These are phyloP conservation scores for Meghimatium bilineatum DNA, from an alignment of 2,888 invertebrate genomes.

Conservation along the genomic window DNA sequence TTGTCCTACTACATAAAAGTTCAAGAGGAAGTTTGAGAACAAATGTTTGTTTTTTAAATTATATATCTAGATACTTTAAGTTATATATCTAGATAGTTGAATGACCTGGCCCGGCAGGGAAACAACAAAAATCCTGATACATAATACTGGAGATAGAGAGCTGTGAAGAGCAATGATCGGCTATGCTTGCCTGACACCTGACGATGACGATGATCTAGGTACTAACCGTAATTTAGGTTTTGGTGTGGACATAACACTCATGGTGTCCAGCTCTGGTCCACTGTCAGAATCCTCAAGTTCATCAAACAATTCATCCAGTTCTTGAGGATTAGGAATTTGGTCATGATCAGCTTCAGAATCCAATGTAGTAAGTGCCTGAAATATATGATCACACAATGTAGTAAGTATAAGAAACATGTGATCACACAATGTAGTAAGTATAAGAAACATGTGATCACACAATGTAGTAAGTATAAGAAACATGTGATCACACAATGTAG, in stretches of 20 bases:
- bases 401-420: slow-evolving; percentile 23
- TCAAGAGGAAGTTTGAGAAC: no score
- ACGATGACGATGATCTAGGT: no score
- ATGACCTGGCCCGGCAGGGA: no score
- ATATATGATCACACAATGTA: background rate
- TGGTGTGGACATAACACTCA: slow-evolving; percentile 97
- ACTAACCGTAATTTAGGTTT: slow-evolving; percentile 87
- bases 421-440: slow-evolving; percentile 12
- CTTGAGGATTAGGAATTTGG: slow-evolving; percentile 69
- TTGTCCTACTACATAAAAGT: no score
- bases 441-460: background rate
- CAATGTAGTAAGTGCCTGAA: slow-evolving; percentile 64
- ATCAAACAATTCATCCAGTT: slow-evolving; percentile 89
- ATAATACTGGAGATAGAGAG: no score
- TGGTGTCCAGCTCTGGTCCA: slow-evolving; percentile 92
- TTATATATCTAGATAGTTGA: no score
- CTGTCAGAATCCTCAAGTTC: slow-evolving; percentile 98
- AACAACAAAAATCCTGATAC: no score
- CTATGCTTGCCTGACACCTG: no score
- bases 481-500: background rate
- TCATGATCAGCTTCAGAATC: slow-evolving; percentile 75
- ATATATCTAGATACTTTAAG: no score
- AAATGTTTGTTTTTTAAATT: no score
- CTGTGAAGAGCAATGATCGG: no score
- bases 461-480: slow-evolving; percentile 15